Evolutionary conservation across 1,140 invertebrate genomes (phyloP).

Genomic region (Diorhabda elongata): DNA sequence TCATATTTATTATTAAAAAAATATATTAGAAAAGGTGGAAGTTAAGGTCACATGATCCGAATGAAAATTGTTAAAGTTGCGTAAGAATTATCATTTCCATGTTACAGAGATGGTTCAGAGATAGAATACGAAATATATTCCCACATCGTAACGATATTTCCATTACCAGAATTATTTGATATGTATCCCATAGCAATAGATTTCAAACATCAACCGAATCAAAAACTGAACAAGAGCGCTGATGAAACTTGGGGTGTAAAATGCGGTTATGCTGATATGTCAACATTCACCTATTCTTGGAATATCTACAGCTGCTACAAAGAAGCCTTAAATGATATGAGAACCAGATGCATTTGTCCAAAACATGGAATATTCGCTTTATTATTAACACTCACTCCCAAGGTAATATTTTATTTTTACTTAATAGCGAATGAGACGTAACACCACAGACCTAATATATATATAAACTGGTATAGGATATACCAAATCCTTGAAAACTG

Average conservation of each 20-base stretch:
- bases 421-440: no score
- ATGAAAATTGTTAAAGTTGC: no score
- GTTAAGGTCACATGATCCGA: no score
- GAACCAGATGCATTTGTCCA: slow-evolving; percentile 56
- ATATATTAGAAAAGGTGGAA: no score
- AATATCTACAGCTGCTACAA: slow-evolving; percentile 53
- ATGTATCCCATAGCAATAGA: slow-evolving; percentile 11
- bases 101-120: slow-evolving; percentile 58
- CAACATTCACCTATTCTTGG: slow-evolving; percentile 47
- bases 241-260: slow-evolving; percentile 50
- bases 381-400: slow-evolving; percentile 54
- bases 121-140: slow-evolving; percentile 64
- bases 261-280: slow-evolving; percentile 49
- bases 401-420: slow-evolving; percentile 44
- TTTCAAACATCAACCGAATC: slow-evolving; percentile 10
- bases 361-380: slow-evolving; percentile 57
- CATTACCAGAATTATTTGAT: slow-evolving; percentile 5
- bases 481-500: no score
- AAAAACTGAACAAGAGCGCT: slow-evolving; percentile 14
- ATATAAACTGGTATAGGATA: no score
- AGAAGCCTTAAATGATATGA: slow-evolving; percentile 48
- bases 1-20: no score
- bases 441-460: no score
- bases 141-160: slow-evolving; percentile 48
- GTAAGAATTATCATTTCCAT: no score